These are phyloP conservation scores for Chionis minor DNA, from an alignment of 2,113 vertebrate species.

Conservation along the genomic window DNA sequence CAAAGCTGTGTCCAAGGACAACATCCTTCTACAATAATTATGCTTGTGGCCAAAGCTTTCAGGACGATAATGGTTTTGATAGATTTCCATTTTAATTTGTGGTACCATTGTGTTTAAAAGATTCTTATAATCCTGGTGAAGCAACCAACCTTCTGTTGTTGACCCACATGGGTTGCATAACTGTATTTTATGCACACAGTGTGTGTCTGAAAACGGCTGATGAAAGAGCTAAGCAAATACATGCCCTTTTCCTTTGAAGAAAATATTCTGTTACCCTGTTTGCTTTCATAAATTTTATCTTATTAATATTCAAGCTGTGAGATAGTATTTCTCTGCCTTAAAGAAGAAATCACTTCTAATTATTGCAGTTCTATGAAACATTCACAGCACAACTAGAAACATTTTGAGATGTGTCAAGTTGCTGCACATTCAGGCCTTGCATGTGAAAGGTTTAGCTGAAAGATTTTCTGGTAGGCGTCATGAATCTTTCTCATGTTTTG, in stretches of 20 bases:
- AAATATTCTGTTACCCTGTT: not conserved
- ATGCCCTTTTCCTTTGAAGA: slow-evolving; percentile 10
- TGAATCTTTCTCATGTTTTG: not conserved
- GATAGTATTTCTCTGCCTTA: not conserved
- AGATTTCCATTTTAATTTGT: slow-evolving; percentile 63
- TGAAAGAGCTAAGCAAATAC: slow-evolving; percentile 45
- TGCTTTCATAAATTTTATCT: not conserved
- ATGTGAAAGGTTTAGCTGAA: not conserved
- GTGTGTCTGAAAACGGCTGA: not conserved
- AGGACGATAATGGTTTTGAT: slow-evolving; percentile 57
- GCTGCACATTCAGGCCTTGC: not conserved
- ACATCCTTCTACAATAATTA: slow-evolving; percentile 57
- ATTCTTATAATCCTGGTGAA: slow-evolving; percentile 48
- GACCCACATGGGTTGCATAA: slow-evolving; percentile 40
- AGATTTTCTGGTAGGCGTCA: not conserved
- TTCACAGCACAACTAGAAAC: not conserved
- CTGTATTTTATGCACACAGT: slow-evolving; percentile 29
- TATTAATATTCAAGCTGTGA: slow-evolving; percentile 28
- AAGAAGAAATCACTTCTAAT: not conserved
- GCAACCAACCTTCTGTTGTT: slow-evolving; percentile 44
- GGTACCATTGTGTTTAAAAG: slow-evolving; percentile 53
- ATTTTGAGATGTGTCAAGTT: not conserved
- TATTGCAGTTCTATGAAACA: not conserved
- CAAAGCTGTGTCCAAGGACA: slow-evolving; percentile 44
- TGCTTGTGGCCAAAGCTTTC: slow-evolving; percentile 55